Evolutionary conservation across 2,888 invertebrate genomes (phyloP).

Genomic region (Cheilosia urbana): DNA sequence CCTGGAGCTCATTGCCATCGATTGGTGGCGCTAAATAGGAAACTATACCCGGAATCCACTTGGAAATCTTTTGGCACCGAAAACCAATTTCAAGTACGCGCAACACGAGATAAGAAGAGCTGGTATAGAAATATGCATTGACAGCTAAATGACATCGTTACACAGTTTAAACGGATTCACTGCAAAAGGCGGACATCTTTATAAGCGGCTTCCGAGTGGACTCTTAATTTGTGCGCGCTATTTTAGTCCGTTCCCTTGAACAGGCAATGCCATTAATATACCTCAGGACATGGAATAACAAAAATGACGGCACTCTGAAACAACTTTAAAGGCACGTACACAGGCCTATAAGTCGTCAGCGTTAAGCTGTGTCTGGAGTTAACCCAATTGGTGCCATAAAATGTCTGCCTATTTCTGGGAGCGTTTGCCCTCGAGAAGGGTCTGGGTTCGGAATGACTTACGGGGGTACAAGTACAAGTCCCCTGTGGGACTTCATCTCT

Average conservation of each 20-base stretch:
- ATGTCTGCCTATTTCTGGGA: slow-evolving; percentile 28
- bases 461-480: slow-evolving; percentile 1
- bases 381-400: slow-evolving; percentile 56
- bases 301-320: slow-evolving; percentile 15
- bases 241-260: not conserved
- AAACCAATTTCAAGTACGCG: not conserved
- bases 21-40: slow-evolving; percentile 20
- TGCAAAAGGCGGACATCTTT: slow-evolving; percentile 23
- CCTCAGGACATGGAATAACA: slow-evolving; percentile 33
- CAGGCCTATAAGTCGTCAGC: slow-evolving; percentile 64
- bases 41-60: slow-evolving; percentile 25
- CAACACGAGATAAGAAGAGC: not conserved
- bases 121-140: slow-evolving; percentile 2
- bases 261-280: slow-evolving; percentile 3
- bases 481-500: slow-evolving; percentile 12
- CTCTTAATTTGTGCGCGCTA: slow-evolving; percentile 38
- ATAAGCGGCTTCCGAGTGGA: slow-evolving; percentile 22
- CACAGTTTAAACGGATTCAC: slow-evolving; percentile 51
- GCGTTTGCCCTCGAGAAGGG: not conserved
- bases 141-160: slow-evolving; percentile 64
- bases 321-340: slow-evolving; percentile 60
- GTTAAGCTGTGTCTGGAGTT: slow-evolving; percentile 39
- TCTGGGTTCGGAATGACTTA: slow-evolving; percentile 51
- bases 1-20: slow-evolving; percentile 32
- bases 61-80: slow-evolving; percentile 28